Conservation (phyloP, 2,888 invertebrate genomes). For the Lasioglossum figueresi region DNA sequence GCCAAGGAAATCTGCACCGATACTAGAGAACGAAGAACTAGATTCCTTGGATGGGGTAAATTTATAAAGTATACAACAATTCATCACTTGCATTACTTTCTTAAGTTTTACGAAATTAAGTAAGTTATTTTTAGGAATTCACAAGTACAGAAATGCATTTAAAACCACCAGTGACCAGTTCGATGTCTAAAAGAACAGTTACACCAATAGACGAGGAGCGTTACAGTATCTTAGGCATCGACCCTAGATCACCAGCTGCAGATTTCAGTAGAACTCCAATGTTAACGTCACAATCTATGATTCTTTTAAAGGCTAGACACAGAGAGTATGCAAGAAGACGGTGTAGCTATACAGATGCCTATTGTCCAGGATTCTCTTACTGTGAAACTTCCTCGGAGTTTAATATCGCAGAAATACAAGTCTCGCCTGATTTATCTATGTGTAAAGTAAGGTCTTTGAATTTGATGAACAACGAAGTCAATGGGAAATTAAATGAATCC, state of each 20-base stretch:
- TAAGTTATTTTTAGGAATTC: conserved; percentile 35
- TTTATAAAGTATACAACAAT: conserved; percentile 7
- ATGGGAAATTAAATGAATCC: background rate
- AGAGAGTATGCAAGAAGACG: conserved; percentile 52
- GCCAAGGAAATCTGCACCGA: conserved; percentile 65
- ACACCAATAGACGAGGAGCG: conserved; percentile 52
- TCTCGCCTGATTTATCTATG: conserved; percentile 61
- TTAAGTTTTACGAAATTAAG: background rate
- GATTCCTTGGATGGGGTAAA: conserved; percentile 71
- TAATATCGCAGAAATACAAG: conserved; percentile 74
- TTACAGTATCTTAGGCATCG: conserved; percentile 63
- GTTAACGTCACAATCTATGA: conserved; percentile 69
- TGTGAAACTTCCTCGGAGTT: conserved; percentile 73
- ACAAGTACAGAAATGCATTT: background rate
- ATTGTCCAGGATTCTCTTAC: conserved; percentile 60
- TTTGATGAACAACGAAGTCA: background rate
- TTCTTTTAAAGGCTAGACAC: conserved; percentile 52
- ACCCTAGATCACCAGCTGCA: conserved; percentile 80
- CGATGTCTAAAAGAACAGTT: conserved; percentile 32
- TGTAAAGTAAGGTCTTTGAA: background rate
- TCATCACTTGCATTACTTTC: background rate
- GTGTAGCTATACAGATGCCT: conserved; percentile 50
- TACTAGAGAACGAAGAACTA: conserved; percentile 55
- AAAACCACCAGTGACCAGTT: conserved; percentile 36
- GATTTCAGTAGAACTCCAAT: conserved; percentile 80